Evolutionary conservation across 2,888 invertebrate species (phyloP).

Genomic region (Escarpia spicata): DNA sequence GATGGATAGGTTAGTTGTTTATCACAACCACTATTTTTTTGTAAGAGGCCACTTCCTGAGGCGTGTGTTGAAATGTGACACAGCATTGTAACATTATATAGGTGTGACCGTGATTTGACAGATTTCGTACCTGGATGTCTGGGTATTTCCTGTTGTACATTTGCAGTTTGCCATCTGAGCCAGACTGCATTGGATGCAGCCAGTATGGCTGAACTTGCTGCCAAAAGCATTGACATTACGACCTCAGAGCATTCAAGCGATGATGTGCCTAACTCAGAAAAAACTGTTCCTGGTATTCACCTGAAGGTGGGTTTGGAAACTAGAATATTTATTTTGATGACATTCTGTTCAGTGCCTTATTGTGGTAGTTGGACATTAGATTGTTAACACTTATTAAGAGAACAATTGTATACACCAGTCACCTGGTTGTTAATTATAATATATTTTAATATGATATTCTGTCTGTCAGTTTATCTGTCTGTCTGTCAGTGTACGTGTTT

Average conservation of each 20-base stretch:
- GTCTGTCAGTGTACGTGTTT: too few species aligned
- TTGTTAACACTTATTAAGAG: too few species aligned
- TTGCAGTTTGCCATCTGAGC: not conserved
- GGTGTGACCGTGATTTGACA: not conserved
- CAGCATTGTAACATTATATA: not conserved
- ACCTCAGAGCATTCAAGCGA: not conserved
- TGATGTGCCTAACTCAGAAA: not conserved
- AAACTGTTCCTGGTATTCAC: not conserved
- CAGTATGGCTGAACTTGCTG: not conserved
- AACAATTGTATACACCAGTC: too few species aligned
- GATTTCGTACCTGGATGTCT: not conserved
- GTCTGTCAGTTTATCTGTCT: too few species aligned
- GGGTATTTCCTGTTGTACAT: not conserved
- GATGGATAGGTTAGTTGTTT: not conserved
- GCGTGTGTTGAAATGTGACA: not conserved
- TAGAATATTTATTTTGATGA: not conserved
- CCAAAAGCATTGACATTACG: not conserved
- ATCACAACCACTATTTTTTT: not conserved
- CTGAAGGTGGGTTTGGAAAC: not conserved
- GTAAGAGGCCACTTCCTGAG: not conserved
- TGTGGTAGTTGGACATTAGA: not conserved
- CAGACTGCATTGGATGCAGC: not conserved
- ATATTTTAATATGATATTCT: too few species aligned
- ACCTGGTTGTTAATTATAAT: too few species aligned
- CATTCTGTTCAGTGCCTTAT: not conserved